Conservation (phyloP, 2,797 vertebrate genomes). For the Octomys mimax region DNA sequence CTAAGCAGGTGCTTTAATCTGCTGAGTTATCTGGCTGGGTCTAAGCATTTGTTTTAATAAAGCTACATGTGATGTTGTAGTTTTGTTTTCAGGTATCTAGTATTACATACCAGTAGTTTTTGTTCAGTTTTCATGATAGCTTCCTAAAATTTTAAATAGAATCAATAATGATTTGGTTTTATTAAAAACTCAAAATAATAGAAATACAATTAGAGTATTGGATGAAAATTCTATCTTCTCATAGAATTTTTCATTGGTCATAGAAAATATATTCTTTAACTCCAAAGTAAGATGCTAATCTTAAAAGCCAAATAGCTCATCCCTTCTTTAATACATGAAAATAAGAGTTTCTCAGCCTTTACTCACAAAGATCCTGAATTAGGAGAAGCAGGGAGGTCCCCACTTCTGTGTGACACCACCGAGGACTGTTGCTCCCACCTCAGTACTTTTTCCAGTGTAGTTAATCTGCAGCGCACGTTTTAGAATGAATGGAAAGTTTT, state of each 20-base stretch:
- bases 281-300: not conserved
- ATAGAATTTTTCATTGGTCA: not conserved
- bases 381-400: not conserved
- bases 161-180: conserved; percentile 10
- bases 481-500: not conserved
- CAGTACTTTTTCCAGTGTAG: not conserved
- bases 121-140: not conserved
- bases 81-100: conserved; percentile 17
- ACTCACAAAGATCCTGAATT: not conserved
- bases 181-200: not conserved
- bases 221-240: not conserved
- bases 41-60: conserved; percentile 45
- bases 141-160: conserved; percentile 41
- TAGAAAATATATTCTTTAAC: not conserved
- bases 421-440: accelerated
- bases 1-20: no score
- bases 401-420: not conserved
- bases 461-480: not conserved
- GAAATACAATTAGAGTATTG: not conserved
- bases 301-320: not conserved
- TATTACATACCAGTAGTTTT: not conserved
- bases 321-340: not conserved
- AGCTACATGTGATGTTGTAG: not conserved
- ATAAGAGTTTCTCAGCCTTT: not conserved
- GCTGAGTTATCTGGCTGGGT: no score